Percentiles rank a stretch among this genome's conserved stretches.
Evolutionary conservation across 2,888 invertebrate genomes (phyloP).

Genomic region (Anaspis maculata): DNA sequence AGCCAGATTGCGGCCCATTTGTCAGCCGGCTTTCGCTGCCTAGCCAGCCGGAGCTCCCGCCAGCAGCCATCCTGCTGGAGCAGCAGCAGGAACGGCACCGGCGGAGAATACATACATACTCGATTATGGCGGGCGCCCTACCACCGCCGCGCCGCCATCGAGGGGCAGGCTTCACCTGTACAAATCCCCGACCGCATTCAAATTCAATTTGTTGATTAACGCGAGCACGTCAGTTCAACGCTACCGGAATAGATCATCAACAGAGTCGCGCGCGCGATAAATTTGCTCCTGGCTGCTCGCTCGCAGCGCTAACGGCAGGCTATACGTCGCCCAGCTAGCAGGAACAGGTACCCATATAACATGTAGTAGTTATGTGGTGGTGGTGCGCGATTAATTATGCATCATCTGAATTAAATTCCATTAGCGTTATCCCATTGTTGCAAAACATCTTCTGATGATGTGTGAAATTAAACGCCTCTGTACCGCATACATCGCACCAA

Average conservation of each 20-base stretch:
- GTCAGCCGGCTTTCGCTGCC: constrained; percentile 15
- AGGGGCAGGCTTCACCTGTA: constrained; percentile 25
- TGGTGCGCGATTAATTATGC: constrained; percentile 29
- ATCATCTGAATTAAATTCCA: constrained; percentile 31
- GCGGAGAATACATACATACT: constrained; percentile 17
- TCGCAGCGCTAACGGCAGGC: neutral
- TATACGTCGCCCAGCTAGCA: neutral
- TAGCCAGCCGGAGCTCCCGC: no score
- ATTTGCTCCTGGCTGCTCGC: constrained; percentile 10
- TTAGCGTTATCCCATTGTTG: constrained; percentile 26
- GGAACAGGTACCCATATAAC: neutral
- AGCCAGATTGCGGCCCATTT: constrained; percentile 19
- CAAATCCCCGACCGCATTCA: constrained; percentile 24
- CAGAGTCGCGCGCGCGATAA: constrained; percentile 19
- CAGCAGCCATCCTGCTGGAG: no score
- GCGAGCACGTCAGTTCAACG: constrained; percentile 28
- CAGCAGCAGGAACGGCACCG: no score
- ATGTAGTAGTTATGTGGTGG: no score
- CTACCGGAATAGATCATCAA: constrained; percentile 30
- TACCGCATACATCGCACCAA: no score
- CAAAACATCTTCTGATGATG: constrained; percentile 19
- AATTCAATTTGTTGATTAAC: constrained; percentile 34
- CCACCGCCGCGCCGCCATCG: no score
- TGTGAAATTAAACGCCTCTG: no score
- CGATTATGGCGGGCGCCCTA: constrained; percentile 16